These are phyloP conservation scores for Polyodon spathula DNA, from an alignment of 2,113 vertebrate genomes.

Conservation along the genomic window DNA sequence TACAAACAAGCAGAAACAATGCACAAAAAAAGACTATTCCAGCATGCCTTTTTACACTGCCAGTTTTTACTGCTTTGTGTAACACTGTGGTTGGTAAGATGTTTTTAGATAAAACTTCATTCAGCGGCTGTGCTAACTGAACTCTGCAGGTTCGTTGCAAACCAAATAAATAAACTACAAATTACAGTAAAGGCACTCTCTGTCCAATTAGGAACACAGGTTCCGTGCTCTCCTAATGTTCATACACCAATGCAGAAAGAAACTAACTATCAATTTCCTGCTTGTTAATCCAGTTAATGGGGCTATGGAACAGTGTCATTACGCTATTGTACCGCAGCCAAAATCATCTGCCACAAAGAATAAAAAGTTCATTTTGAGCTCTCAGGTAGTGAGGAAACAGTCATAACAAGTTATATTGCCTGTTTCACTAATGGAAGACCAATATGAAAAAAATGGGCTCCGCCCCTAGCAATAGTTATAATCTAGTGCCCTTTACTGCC, in stretches of 20 bases:
- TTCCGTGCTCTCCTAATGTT: slow-evolving; percentile 10
- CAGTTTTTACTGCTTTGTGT: no score
- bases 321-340: neutral
- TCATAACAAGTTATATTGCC: neutral
- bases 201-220: neutral
- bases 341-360: neutral
- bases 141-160: neutral
- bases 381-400: neutral
- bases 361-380: neutral
- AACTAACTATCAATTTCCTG: slow-evolving; percentile 7
- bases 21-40: neutral
- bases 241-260: no score
- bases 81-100: neutral
- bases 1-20: neutral
- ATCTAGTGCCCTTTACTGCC: neutral
- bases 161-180: neutral
- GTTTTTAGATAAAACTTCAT: neutral
- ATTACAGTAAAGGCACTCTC: neutral
- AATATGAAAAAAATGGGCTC: neutral
- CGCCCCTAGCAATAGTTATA: neutral
- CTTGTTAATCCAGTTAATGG: neutral
- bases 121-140: neutral
- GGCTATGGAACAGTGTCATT: neutral
- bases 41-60: no score
- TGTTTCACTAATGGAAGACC: neutral